Evolutionary conservation across 1,140 invertebrate species (phyloP).

Genomic region (Medauroidea extradentata): DNA sequence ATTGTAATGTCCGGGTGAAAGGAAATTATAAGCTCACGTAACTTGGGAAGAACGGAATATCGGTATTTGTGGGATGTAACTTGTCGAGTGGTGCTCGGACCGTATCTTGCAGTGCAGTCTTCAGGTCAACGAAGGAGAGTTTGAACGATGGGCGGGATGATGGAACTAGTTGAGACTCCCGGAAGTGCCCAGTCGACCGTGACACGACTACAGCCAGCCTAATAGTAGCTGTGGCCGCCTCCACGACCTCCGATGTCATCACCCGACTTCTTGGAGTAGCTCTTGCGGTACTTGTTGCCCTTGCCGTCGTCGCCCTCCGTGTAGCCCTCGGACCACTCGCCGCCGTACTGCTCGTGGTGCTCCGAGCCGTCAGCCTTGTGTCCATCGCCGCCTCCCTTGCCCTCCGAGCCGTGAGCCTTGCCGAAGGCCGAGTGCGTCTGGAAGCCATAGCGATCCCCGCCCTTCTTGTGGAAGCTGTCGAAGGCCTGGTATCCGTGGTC

Average conservation of each 20-base stretch:
- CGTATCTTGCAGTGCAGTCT: too few species aligned
- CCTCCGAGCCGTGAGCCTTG: slow-evolving; percentile 38
- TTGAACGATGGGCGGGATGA: too few species aligned
- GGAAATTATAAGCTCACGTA: too few species aligned
- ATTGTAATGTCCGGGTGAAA: too few species aligned
- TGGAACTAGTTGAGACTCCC: too few species aligned
- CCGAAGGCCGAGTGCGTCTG: slow-evolving; percentile 61
- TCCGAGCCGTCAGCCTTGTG: slow-evolving; percentile 21
- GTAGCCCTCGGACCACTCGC: slow-evolving; percentile 33
- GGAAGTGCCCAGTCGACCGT: too few species aligned
- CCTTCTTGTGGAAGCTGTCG: slow-evolving; percentile 66
- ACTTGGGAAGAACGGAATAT: too few species aligned
- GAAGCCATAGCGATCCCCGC: slow-evolving; percentile 63
- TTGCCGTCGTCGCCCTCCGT: slow-evolving; percentile 36
- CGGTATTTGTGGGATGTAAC: too few species aligned
- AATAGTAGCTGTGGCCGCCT: too few species aligned
- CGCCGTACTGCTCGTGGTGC: slow-evolving; percentile 39
- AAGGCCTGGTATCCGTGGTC: slow-evolving; percentile 65
- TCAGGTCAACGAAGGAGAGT: too few species aligned
- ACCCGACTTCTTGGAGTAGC: not conserved
- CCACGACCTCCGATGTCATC: not conserved
- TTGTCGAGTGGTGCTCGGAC: too few species aligned
- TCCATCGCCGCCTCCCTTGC: slow-evolving; percentile 28
- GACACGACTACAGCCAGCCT: too few species aligned
- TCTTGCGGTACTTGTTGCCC: slow-evolving; percentile 24